Conservation (phyloP, 2,113 vertebrate species). For the Pterocles gutturalis region DNA sequence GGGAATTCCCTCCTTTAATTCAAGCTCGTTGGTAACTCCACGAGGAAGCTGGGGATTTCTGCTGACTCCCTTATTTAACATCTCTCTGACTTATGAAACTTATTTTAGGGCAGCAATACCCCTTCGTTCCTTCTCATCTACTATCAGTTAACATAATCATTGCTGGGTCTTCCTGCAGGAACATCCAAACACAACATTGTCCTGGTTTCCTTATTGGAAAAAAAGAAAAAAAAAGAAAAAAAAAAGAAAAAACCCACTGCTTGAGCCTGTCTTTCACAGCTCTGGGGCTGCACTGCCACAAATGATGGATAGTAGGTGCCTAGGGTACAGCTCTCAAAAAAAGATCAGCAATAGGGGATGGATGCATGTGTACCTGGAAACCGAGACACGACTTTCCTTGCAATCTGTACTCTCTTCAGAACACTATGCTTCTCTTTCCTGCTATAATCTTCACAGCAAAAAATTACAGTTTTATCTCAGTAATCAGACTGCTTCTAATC, state of each 20-base stretch:
- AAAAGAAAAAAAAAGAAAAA: too few species aligned
- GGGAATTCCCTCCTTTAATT: neutral
- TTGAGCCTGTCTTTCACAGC: neutral
- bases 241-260: neutral
- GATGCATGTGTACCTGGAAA: neutral
- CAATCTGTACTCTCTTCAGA: neutral
- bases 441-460: neutral
- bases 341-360: neutral
- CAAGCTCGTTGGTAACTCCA: neutral
- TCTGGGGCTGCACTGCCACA: neutral
- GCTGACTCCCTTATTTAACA: neutral
- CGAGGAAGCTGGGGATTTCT: neutral
- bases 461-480: neutral
- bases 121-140: neutral
- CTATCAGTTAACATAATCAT: neutral
- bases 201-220: neutral
- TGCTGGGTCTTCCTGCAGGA: neutral
- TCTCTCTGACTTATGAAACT: neutral
- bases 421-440: neutral
- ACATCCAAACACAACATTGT: neutral
- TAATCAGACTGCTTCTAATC: too few species aligned
- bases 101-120: neutral
- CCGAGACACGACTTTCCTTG: neutral
- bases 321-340: neutral
- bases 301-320: fast-evolving